Evolutionary conservation across 2,888 invertebrate genomes (phyloP).

Genomic region (Eilema sororculum): DNA sequence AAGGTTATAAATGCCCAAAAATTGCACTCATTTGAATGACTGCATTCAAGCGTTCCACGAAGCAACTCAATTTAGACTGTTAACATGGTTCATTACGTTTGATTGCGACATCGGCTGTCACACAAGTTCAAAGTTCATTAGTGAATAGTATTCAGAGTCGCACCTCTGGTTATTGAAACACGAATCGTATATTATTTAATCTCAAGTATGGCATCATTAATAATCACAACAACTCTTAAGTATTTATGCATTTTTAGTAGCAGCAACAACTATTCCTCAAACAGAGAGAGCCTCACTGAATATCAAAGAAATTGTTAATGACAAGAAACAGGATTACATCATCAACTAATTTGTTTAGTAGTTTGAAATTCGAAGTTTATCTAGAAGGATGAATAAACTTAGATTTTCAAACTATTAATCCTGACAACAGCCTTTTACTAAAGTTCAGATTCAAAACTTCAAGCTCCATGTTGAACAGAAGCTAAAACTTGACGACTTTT

Average conservation of each 20-base stretch:
- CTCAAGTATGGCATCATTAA: too few species aligned
- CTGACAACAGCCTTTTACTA: neutral
- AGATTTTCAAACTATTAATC: neutral
- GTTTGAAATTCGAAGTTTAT: neutral
- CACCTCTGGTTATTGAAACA: neutral
- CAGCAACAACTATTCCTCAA: too few species aligned
- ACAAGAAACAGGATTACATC: neutral
- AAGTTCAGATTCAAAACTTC: neutral
- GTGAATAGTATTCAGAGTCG: slow-evolving; percentile 38
- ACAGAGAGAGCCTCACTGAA: neutral
- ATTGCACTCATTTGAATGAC: too few species aligned
- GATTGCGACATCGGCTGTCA: slow-evolving; percentile 31
- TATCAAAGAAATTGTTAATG: neutral
- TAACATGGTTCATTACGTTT: slow-evolving; percentile 41
- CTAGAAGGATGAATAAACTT: neutral
- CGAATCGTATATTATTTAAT: too few species aligned
- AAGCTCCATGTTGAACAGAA: neutral
- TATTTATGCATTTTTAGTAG: too few species aligned
- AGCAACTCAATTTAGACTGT: slow-evolving; percentile 42
- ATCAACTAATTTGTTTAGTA: neutral
- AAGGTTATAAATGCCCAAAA: too few species aligned
- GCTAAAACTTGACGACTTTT: neutral
- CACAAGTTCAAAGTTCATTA: slow-evolving; percentile 38
- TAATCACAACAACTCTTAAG: too few species aligned
- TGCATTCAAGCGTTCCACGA: neutral